Base-by-base conservation (phyloP, 2,797 vertebrate species). In the Antrozous pallidus region DNA sequence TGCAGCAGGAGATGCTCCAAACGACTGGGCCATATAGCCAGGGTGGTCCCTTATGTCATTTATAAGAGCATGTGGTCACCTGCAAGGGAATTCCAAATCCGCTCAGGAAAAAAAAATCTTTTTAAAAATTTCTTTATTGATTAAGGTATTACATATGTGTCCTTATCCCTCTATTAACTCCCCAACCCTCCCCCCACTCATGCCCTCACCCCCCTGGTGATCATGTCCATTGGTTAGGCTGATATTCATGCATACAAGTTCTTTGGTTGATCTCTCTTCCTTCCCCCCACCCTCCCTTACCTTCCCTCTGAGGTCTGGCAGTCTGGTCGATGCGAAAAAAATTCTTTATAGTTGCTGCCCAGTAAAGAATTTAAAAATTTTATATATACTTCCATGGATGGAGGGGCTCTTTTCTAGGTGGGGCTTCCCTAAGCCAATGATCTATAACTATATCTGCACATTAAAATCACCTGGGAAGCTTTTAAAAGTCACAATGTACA, bases 401-500 rank as follows among this genome's bases (percentile, higher is more conserved):
- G 26, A 95, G 63, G 3, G 65, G 42, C 22, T 80, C 74, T 63
- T 73, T 61, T 42, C 51, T 84, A 45, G 24, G 6, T 75, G 65
- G n/a, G 4, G 73, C 89, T 85, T 20, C 47, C 74, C 47, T 80
- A 36, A 79, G 33, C 20, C 45, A 31, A 7, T 49, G 10, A 36
- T 82, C 85, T 40, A 31, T 47, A 33, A 31, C 14, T 38, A 51
- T 31, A 40, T 12, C 61, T 67, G 18, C 12, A 63, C 26, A 73
- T 82, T 71, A 81, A 93, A 85, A 49, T 81, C 31, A 69, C 12
- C 54, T 58, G 13, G 33, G 81, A 85, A 83, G 47, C n/a, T 58
- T 79, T 81, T 58, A 70, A 89, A 87, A n/a, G 82, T 96, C 84
- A 40, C 22, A 31, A 89, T 33, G 61, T 36, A 51, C 20, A 85